Conservation (phyloP, 2,888 invertebrate genomes). For the Rhynchonema sp. region DNA sequence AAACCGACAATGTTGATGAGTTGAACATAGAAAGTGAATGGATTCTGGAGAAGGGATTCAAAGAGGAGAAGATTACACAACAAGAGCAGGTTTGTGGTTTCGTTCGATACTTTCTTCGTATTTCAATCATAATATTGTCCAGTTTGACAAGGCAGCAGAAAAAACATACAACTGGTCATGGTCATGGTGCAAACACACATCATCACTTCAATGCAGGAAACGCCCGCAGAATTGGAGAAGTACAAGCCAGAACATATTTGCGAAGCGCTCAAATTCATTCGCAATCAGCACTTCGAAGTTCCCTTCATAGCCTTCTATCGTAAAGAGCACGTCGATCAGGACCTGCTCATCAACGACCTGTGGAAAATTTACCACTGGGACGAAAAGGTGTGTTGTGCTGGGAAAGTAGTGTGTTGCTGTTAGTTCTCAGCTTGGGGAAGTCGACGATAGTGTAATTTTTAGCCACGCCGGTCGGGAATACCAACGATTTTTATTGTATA, state of each 20-base stretch:
- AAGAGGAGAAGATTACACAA: slow-evolving; percentile 56
- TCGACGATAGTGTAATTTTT: too few relatives aligned
- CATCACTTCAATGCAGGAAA: slow-evolving; percentile 6
- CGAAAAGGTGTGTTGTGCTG: slow-evolving; percentile 45
- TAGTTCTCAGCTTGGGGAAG: too few relatives aligned
- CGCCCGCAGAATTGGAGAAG: neutral
- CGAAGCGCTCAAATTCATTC: slow-evolving; percentile 75
- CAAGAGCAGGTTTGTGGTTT: slow-evolving; percentile 37
- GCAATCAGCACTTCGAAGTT: slow-evolving; percentile 82
- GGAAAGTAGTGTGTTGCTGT: too few relatives aligned
- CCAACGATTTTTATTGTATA: slow-evolving; percentile 26
- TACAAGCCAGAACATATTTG: neutral
- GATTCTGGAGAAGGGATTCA: slow-evolving; percentile 86
- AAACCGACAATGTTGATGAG: slow-evolving; percentile 40
- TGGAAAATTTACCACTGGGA: slow-evolving; percentile 96
- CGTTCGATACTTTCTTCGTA: too few relatives aligned
- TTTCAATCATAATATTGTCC: too few relatives aligned
- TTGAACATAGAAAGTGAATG: slow-evolving; percentile 84
- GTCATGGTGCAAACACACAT: neutral
- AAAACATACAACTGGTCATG: too few relatives aligned
- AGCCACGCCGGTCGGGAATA: too few relatives aligned
- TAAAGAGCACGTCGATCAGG: slow-evolving; percentile 88
- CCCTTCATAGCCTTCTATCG: slow-evolving; percentile 96
- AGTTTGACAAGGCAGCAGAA: too few relatives aligned
- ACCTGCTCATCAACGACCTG: slow-evolving; percentile 74